Evolutionary conservation across 2,113 vertebrate genomes (phyloP).

Genomic region (Peromyscus leucopus): DNA sequence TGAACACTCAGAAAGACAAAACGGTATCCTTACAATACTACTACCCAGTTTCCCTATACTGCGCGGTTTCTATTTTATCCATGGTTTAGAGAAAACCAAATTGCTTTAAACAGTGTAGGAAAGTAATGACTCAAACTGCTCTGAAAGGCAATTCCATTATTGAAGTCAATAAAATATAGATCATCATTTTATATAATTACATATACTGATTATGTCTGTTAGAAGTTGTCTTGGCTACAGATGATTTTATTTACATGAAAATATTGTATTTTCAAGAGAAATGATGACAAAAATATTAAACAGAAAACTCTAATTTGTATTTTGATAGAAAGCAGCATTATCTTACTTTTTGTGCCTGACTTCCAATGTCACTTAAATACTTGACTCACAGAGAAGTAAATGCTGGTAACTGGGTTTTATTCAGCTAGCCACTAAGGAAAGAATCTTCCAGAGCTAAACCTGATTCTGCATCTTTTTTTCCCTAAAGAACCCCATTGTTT

Average conservation of each 20-base stretch:
- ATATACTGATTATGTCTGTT: background rate
- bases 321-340: background rate
- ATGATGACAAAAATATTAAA: background rate
- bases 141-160: background rate
- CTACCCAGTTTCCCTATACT: background rate
- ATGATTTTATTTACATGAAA: conserved; percentile 19
- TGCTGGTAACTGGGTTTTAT: background rate
- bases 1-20: conserved; percentile 17
- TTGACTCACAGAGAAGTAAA: background rate
- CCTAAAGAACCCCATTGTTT: background rate
- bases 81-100: background rate
- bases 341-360: background rate
- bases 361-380: conserved; percentile 1
- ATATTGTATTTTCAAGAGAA: conserved; percentile 38
- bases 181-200: conserved; percentile 24
- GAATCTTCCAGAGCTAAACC: background rate
- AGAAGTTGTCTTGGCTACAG: background rate
- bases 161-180: background rate
- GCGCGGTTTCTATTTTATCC: background rate
- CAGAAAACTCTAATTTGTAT: background rate
- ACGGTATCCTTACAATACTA: background rate
- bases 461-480: fast-evolving
- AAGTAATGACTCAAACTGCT: background rate
- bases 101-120: background rate
- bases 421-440: background rate